Percentiles rank a stretch among this genome's conserved stretches.
These are phyloP conservation scores for Paramisgurnus dabryanus DNA, from an alignment of 2,113 vertebrate species.

Conservation along the genomic window DNA sequence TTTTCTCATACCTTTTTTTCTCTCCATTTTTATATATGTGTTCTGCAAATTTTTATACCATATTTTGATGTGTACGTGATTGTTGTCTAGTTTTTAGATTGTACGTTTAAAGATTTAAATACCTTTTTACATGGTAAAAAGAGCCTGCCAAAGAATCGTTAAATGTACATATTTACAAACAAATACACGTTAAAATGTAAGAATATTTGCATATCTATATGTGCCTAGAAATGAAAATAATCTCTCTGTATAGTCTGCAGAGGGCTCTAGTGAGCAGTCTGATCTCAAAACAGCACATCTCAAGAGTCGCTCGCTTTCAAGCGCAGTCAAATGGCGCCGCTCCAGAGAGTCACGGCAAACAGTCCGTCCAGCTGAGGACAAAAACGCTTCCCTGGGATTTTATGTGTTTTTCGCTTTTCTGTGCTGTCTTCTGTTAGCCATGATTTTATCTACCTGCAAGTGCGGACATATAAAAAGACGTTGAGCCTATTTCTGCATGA, in stretches of 20 bases:
- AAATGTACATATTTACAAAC: too few species aligned
- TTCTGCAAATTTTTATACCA: too few species aligned
- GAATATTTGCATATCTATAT: too few species aligned
- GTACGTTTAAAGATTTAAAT: too few species aligned
- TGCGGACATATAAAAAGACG: background rate
- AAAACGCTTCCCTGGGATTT: background rate
- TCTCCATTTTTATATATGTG: too few species aligned
- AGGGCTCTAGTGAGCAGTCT: background rate
- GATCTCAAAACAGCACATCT: constrained; percentile 27
- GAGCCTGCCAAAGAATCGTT: too few species aligned
- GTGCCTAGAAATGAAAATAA: too few species aligned
- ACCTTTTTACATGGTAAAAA: too few species aligned
- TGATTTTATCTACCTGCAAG: background rate
- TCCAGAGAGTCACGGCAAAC: constrained; percentile 22
- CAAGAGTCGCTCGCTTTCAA: background rate
- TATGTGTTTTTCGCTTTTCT: background rate
- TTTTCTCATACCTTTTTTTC: too few species aligned
- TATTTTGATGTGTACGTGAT: too few species aligned
- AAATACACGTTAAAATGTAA: too few species aligned
- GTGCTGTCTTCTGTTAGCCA: background rate
- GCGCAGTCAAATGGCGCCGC: constrained; percentile 42
- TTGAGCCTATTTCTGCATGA: background rate
- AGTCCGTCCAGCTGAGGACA: constrained; percentile 21
- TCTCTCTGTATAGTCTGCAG: background rate
- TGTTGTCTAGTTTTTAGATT: too few species aligned